phyloP scores from a whole-genome alignment of 2,888 invertebrate species.

The Pediacus dermestoides region DNA sequence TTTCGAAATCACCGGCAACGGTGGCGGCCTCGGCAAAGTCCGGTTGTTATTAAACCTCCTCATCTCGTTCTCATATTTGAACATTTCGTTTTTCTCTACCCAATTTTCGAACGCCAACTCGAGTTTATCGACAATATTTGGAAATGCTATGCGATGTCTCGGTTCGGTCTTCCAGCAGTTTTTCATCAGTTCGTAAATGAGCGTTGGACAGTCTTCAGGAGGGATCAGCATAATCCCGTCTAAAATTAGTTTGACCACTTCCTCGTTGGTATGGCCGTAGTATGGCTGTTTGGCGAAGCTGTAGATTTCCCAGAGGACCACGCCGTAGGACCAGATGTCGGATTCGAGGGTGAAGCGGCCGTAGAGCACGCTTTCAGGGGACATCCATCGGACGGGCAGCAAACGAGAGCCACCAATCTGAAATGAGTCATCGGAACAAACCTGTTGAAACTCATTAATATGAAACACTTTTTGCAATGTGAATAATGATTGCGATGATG shows the following conservation, averaged over 20 bases:
- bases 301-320: slow-evolving; percentile 92
- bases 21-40: slow-evolving; percentile 54
- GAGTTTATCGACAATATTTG: slow-evolving; percentile 64
- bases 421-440: no score
- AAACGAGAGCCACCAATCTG: slow-evolving; percentile 74
- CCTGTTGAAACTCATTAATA: no score
- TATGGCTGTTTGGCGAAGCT: slow-evolving; percentile 91
- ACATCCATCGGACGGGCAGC: slow-evolving; percentile 94
- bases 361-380: slow-evolving; percentile 86
- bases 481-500: no score
- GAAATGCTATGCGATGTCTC: slow-evolving; percentile 69
- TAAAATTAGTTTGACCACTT: slow-evolving; percentile 75
- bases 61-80: slow-evolving; percentile 30
- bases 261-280: slow-evolving; percentile 85
- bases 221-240: slow-evolving; percentile 77
- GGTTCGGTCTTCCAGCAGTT: slow-evolving; percentile 81
- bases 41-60: slow-evolving; percentile 31
- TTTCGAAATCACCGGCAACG: slow-evolving; percentile 49
- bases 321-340: slow-evolving; percentile 91
- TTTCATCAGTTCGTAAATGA: slow-evolving; percentile 72
- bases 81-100: slow-evolving; percentile 11
- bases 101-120: slow-evolving; percentile 48
- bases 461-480: no score
- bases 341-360: slow-evolving; percentile 87
- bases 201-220: slow-evolving; percentile 72